phyloP scores from a whole-genome alignment of 1,140 invertebrate genomes.

The Babylonia areolata region DNA sequence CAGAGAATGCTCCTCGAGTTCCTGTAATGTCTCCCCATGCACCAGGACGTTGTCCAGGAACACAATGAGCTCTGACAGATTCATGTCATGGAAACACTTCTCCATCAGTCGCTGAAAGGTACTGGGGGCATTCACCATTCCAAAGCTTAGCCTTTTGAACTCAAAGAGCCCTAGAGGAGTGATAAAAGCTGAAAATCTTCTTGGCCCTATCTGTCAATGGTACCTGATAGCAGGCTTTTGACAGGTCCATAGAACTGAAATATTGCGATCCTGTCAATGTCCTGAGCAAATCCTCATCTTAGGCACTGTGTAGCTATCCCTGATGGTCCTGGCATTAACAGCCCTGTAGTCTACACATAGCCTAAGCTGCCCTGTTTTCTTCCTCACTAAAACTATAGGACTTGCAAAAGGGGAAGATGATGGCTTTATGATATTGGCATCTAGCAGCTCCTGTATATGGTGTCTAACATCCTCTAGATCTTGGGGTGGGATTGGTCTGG shows the following conservation, averaged over 20 bases:
- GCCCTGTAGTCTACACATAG: slow-evolving; percentile 3
- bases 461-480: slow-evolving; percentile 5
- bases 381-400: too few relatives aligned
- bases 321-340: neutral
- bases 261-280: neutral
- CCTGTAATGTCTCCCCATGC: neutral
- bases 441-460: too few relatives aligned
- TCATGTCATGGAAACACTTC: neutral
- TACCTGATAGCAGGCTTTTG: slow-evolving; percentile 15
- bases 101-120: neutral
- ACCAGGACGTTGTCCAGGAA: neutral
- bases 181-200: slow-evolving; percentile 3
- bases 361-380: too few relatives aligned
- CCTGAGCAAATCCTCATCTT: slow-evolving; percentile 5
- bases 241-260: slow-evolving; percentile 5
- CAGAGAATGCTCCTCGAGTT: neutral
- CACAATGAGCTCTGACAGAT: neutral
- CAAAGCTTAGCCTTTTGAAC: neutral
- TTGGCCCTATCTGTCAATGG: neutral
- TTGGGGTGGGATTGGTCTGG: neutral
- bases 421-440: too few relatives aligned
- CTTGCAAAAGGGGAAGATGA: too few relatives aligned
- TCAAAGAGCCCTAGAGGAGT: slow-evolving; percentile 10
- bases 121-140: neutral
- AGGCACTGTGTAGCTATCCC: neutral